Evolutionary conservation across 2,888 invertebrate genomes (phyloP), one percentile per base, ranked within the genome.

Genomic region (Platycnemis pennipes): DNA sequence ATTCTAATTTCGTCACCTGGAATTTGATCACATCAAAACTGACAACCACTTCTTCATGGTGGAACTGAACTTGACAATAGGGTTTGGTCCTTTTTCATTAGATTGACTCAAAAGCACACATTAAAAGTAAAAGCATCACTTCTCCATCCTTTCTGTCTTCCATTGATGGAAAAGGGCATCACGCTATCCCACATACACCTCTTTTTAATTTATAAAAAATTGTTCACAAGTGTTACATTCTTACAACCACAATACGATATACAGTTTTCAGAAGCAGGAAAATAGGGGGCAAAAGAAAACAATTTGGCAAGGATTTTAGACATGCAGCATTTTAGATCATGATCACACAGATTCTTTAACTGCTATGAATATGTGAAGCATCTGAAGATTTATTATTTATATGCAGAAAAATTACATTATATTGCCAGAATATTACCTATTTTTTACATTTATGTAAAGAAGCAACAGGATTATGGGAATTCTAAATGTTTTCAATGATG

Each of bases 61-160:
- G 63, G 63, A 91, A 91, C 42, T 91, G 91, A 91, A 69, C 53
- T 69, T 91, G 13, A 91, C 56, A 63, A 63, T 37, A 91, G 63
- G 63, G 63, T 42, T 91, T 44, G 26, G 56, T 19, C n/a, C 91
- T n/a, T 63, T 91, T 42, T 63, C 42, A 56, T 63, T 42, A 63
- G 91, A 91, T 44, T 91, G 91, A 91, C 91, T 91, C 63, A 26
- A 63, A 91, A 91, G 91, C 91, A 91, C 63, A 91, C 56, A 91
- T n/a, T 69, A 91, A 63, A 56, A 77, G 44, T 91, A 91, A 56
- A 91, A 91, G 63, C 63, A 69, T n/a, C 91, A 91, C 44, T 44
- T 91, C 44, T 91, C 63, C 91, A 91, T 63, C 44, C 42, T 69
- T 37, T 44, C 45, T 42, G 16, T 69, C 42, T 44, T 63, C 44